Evolutionary conservation across 1,140 invertebrate genomes (phyloP).

Genomic region (Drosophila nasuta): DNA sequence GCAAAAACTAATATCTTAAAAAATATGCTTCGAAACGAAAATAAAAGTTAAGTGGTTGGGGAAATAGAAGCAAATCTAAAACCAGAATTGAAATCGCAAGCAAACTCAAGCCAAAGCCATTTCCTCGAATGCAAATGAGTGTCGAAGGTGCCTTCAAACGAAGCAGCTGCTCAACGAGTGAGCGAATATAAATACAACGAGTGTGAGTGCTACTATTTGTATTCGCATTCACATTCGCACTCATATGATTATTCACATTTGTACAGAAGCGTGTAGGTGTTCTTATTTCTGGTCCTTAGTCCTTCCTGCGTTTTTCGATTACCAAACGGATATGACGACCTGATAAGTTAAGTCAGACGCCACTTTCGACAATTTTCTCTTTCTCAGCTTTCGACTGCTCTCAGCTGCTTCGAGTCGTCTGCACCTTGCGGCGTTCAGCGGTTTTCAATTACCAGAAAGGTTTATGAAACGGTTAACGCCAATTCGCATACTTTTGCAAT

Average conservation of each 20-base stretch:
- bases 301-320: conserved; percentile 67
- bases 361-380: neutral
- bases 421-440: conserved; percentile 25
- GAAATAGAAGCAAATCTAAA: conserved; percentile 3
- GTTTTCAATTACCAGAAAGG: conserved; percentile 68
- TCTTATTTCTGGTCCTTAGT: conserved; percentile 38
- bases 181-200: neutral
- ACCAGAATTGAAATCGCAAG: neutral
- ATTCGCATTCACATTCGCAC: neutral
- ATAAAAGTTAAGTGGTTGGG: neutral
- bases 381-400: conserved; percentile 1
- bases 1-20: too few relatives aligned
- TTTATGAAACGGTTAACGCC: conserved; percentile 30
- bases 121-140: conserved; percentile 69
- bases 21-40: neutral
- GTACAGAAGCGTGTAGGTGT: conserved; percentile 12
- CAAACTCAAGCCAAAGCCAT: conserved; percentile 46
- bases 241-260: conserved; percentile 13
- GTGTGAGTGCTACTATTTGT: neutral
- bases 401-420: neutral
- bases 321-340: conserved; percentile 69
- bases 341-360: conserved; percentile 56
- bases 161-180: conserved; percentile 40
- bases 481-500: conserved; percentile 8
- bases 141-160: conserved; percentile 14